These are phyloP conservation scores for Dryocosmus kuriphilus DNA, from an alignment of 2,888 invertebrate species.

Conservation along the genomic window DNA sequence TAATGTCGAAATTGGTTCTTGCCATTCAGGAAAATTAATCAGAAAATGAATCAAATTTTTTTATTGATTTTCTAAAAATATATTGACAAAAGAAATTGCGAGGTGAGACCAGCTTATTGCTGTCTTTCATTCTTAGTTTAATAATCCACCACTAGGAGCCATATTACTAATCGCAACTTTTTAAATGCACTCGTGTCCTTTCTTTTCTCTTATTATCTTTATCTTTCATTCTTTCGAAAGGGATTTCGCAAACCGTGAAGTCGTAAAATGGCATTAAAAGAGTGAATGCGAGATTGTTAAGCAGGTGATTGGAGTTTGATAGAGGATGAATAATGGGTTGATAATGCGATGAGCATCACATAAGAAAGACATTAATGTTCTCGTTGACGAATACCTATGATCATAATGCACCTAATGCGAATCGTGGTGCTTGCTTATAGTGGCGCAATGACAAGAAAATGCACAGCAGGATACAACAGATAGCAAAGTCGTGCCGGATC, in stretches of 20 bases:
- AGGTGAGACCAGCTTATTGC: background rate
- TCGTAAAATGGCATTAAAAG: background rate
- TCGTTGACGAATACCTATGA: conserved; percentile 24
- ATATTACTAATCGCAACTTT: background rate
- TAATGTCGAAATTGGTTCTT: background rate
- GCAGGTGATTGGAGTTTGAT: conserved; percentile 13
- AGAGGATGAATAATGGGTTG: background rate
- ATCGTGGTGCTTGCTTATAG: background rate
- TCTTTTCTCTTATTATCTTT: background rate
- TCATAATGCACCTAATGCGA: background rate
- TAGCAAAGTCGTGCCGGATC: conserved; percentile 39
- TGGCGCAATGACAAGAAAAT: conserved; percentile 29
- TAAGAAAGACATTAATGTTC: background rate
- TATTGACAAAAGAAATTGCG: background rate
- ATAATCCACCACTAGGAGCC: background rate
- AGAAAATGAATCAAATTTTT: background rate
- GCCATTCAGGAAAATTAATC: background rate
- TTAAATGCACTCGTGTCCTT: background rate
- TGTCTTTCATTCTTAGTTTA: background rate
- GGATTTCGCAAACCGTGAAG: background rate
- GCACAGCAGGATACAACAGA: conserved; percentile 36
- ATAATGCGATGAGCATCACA: background rate
- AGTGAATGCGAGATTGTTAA: background rate
- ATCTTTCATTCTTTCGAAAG: background rate
- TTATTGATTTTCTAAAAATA: background rate